A percentile compares a stretch with the other conserved stretches of the same genome.
Conservation (phyloP, 2,797 vertebrate genomes). For the Molothrus ater region DNA sequence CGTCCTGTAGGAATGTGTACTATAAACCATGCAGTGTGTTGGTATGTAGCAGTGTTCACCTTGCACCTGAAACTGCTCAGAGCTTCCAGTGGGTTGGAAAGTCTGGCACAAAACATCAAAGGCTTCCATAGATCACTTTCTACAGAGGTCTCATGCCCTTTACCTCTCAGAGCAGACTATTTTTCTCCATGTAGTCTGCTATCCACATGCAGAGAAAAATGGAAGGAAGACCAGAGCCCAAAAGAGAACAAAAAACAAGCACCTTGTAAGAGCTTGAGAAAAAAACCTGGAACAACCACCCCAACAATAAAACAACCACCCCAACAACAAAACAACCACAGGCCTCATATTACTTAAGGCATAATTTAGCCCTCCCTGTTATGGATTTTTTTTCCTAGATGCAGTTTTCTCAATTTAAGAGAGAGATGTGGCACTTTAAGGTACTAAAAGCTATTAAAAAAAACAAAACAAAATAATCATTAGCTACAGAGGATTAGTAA, state of each 20-base stretch:
- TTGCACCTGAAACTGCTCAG: neutral
- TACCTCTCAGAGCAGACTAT: neutral
- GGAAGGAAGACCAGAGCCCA: neutral
- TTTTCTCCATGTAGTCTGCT: neutral
- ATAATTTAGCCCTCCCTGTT: neutral
- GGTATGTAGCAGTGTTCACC: fast-evolving
- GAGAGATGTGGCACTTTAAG: neutral
- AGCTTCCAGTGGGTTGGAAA: neutral
- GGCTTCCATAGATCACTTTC: neutral
- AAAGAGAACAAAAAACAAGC: neutral
- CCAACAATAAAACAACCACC: neutral
- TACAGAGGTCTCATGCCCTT: neutral
- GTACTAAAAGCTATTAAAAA: slow-evolving; percentile 30
- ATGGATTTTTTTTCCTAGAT: neutral
- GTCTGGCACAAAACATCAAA: neutral
- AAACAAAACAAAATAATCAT: slow-evolving; percentile 11
- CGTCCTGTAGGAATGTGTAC: neutral
- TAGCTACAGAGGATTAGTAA: slow-evolving; percentile 34
- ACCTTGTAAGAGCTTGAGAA: neutral
- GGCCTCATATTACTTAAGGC: neutral
- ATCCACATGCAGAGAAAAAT: neutral
- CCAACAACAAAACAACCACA: neutral
- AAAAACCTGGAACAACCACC: fast-evolving
- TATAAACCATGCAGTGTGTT: fast-evolving
- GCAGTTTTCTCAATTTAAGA: neutral